Evolutionary conservation across 2,888 invertebrate species (phyloP), one percentile per base, ranked within the genome.

Genomic region (Xestia xanthographa): DNA sequence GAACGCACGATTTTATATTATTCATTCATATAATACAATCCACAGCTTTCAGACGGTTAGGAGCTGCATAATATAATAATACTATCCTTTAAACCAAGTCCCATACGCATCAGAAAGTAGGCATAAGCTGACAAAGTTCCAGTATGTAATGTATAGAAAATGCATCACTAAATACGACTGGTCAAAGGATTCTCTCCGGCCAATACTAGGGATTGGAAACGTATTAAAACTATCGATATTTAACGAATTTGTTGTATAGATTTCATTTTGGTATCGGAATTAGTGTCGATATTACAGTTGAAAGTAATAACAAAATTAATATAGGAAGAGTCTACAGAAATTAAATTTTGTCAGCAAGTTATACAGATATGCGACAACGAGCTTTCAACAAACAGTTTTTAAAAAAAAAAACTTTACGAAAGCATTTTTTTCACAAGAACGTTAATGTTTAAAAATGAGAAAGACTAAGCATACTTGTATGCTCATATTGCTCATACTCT

Each of bases 161-260:
- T 82, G 66, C 81, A 77, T 50, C 38, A 72, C 68, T 86, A 84
- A 86, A 86, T 69, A 66, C 60, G 62, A 48, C n/a, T 68, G 67
- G 69, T 73, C 58, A 83, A 68, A 72, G 73, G 65, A 68, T 83
- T 69, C 62, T 50, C 79, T 86, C 26, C 58, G 87, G 83, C 88
- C 88, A 85, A 82, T 83, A 82, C 73, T 81, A 60, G 84, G 53
- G 80, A 71, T 63, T 14, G 29, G 14, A 22, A 63, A 9, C 5
- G 26, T 2, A 48, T 50, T 34, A 5, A 0, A 34, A 56, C 26
- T 68, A 68, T 79, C 83, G 79, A 83, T 78, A 82, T 62, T 48
- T 50, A 14, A 65, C 41, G 1, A 5, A n/a, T n/a, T 29, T 34
- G 17, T 45, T 9, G 0, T 22, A 56, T 48, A 41, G 29, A 66